Evolutionary conservation across 1,140 invertebrate genomes (phyloP), one percentile per base, ranked within the genome.

Genomic region (Aphidius ervi): DNA sequence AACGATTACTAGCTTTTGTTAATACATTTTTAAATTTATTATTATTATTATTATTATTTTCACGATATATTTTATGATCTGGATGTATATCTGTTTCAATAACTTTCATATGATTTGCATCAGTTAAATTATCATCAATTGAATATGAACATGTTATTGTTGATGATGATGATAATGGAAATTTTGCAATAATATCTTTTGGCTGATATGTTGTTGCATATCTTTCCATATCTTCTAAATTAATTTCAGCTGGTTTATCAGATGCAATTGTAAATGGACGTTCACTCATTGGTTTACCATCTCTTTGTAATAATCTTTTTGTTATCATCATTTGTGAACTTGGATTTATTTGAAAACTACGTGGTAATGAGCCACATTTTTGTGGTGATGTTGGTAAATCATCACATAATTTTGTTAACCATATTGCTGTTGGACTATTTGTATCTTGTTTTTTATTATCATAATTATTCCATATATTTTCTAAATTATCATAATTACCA

Each of bases 301-400:
- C 79, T 2, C 77, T 72, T 46, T 80, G 76, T 2, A 79, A 60
- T 60, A 79, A 81, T 20, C 76, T 72, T 41, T 80, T 76, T 0
- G 72, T 72, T 1, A 72, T 58, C 6, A 58, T 61, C 3, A 63
- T 63, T 1, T 67, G 68, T 0, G 71, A 70, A n/a, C 70, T 67
- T 1, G 72, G 71, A 54, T 68, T 74, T 8, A 79, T 79, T 37
- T 79, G 77, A 67, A 92, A 92, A 66, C 89, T 91, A 56, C 90
- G 81, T 0, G 91, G 90, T 45, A 93, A 70, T 0, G 90, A 92
- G 20, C 89, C 91, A 46, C 87, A 86, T 72, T 92, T 92, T 57
- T 82, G 82, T 0, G 74, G 74, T 4, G 74, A 77, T 5, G 71
- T 77, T 0, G 80, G 78, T 40, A 86, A 68, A 58, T 82, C 82